These are phyloP conservation scores for Plusia festucae DNA, from an alignment of 2,888 invertebrate species.

Conservation along the genomic window DNA sequence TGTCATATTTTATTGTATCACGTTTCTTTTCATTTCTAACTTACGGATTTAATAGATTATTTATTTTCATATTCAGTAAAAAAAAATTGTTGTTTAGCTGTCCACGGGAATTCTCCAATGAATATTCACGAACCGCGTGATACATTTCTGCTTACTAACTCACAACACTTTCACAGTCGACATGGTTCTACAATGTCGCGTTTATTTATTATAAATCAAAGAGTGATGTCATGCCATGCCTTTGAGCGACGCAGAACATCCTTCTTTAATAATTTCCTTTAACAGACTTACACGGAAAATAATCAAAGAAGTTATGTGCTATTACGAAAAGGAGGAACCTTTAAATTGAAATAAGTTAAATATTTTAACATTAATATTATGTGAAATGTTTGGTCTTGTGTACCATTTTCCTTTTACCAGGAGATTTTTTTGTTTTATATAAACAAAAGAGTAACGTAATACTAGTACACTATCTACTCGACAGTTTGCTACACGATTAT, in stretches of 20 bases:
- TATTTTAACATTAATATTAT: constrained; percentile 16
- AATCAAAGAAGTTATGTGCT: constrained; percentile 40
- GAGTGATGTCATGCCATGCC: constrained; percentile 14
- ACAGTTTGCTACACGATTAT: background rate
- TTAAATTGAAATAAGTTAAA: constrained; percentile 34
- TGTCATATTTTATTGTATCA: too few relatives aligned
- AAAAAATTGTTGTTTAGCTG: too few relatives aligned
- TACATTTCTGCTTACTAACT: too few relatives aligned
- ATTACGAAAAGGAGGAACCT: constrained; percentile 12
- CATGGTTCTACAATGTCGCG: background rate
- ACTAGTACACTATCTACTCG: too few relatives aligned
- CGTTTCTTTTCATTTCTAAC: too few relatives aligned
- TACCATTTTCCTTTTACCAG: background rate
- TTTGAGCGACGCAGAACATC: constrained; percentile 39
- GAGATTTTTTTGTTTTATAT: background rate
- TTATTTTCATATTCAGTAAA: too few relatives aligned
- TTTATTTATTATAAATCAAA: constrained; percentile 36
- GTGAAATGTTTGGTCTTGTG: background rate
- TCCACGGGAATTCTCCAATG: too few relatives aligned
- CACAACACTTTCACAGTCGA: too few relatives aligned
- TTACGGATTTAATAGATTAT: too few relatives aligned
- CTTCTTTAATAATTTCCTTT: constrained; percentile 46
- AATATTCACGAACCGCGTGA: too few relatives aligned
- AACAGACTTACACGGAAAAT: constrained; percentile 26
- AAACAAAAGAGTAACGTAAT: too few relatives aligned